These are phyloP conservation scores for Scaptomyza flava DNA, from an alignment of 2,888 invertebrate genomes.

Conservation along the genomic window DNA sequence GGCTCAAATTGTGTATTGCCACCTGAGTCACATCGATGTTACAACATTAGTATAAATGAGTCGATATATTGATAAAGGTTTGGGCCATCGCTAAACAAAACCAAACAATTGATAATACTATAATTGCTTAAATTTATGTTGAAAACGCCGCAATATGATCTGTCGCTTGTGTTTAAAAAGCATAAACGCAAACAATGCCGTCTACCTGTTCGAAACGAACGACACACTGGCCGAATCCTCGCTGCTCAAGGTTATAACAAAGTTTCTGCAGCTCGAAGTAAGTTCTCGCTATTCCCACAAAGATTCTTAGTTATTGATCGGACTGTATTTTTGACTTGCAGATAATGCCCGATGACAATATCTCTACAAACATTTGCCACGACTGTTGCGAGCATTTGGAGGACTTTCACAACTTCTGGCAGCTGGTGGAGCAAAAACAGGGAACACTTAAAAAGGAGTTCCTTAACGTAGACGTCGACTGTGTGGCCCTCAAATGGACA, in stretches of 20 bases:
- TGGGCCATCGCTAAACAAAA: slow-evolving; percentile 53
- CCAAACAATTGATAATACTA: slow-evolving; percentile 56
- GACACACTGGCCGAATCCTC: slow-evolving; percentile 67
- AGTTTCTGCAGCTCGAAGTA: slow-evolving; percentile 73
- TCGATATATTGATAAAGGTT: slow-evolving; percentile 27
- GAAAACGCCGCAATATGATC: slow-evolving; percentile 61
- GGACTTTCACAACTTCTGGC: slow-evolving; percentile 71
- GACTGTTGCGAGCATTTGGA: slow-evolving; percentile 72
- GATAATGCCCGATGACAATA: slow-evolving; percentile 66
- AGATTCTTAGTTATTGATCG: not conserved
- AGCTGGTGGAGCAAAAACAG: slow-evolving; percentile 69
- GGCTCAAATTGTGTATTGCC: not conserved
- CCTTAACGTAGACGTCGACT: slow-evolving; percentile 65
- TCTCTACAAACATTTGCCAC: slow-evolving; percentile 66
- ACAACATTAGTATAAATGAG: not conserved
- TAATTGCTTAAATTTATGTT: slow-evolving; percentile 48
- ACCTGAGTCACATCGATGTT: not conserved
- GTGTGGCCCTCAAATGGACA: slow-evolving; percentile 62
- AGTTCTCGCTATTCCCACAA: slow-evolving; percentile 9
- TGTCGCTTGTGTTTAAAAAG: slow-evolving; percentile 73
- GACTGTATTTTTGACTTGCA: slow-evolving; percentile 1
- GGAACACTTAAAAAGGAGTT: slow-evolving; percentile 69
- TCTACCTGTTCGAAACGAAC: slow-evolving; percentile 64
- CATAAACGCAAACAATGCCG: slow-evolving; percentile 63
- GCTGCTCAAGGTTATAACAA: slow-evolving; percentile 74